Evolutionary conservation across 35 echinoderm and acorn worm genomes (phyloP).

Genomic region (Lytechinus pictus): DNA sequence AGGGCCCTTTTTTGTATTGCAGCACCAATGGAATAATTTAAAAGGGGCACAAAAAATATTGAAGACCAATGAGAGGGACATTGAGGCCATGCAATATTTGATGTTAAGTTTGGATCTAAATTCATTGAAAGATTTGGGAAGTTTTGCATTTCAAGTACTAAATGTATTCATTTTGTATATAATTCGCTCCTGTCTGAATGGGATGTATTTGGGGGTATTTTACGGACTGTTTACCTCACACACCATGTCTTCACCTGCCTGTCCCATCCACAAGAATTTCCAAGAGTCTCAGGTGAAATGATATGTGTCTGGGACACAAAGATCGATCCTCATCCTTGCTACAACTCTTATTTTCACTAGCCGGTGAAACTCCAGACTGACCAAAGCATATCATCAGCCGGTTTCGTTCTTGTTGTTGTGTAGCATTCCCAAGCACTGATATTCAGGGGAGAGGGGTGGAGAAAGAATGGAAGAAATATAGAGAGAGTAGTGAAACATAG

Average conservation of each 20-base stretch:
- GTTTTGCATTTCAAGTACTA: too few species aligned
- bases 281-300: background rate
- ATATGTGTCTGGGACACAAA: background rate
- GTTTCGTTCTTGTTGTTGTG: background rate
- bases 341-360: too few species aligned
- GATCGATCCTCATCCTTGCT: too few species aligned
- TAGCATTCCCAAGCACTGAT: background rate
- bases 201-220: background rate
- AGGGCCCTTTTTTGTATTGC: too few species aligned
- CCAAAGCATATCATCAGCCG: too few species aligned
- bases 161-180: background rate
- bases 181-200: background rate
- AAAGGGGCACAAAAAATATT: too few species aligned
- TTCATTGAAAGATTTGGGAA: too few species aligned
- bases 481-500: background rate
- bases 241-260: conserved; percentile 18
- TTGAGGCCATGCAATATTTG: too few species aligned
- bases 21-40: too few species aligned
- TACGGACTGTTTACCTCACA: background rate
- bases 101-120: too few species aligned
- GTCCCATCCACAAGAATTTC: conserved; percentile 24
- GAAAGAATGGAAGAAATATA: background rate
- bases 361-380: too few species aligned
- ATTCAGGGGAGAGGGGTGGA: background rate
- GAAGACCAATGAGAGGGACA: too few species aligned